These are phyloP conservation scores for Antheraea yamamai DNA, from an alignment of 2,888 invertebrate genomes.

Conservation along the genomic window DNA sequence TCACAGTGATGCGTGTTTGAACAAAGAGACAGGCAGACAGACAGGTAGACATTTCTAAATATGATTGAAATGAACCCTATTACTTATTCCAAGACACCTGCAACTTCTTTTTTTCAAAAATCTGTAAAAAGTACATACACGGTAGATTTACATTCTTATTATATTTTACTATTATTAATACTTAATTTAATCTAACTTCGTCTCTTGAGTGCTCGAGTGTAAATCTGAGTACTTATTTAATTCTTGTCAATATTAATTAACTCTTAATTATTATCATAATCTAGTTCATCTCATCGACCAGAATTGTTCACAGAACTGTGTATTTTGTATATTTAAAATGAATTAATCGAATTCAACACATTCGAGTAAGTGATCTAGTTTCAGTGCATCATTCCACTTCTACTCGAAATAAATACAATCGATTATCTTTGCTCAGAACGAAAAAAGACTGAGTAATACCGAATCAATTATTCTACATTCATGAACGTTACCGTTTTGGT, in stretches of 20 bases:
- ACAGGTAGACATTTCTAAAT: too few relatives aligned
- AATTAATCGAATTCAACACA: not conserved
- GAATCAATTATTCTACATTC: conserved; percentile 69
- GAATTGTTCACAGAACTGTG: not conserved
- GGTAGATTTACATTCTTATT: too few relatives aligned
- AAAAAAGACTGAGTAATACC: conserved; percentile 42
- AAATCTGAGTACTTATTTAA: not conserved
- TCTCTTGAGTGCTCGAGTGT: not conserved
- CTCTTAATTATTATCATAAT: not conserved
- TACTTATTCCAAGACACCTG: too few relatives aligned
- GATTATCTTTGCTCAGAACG: conserved; percentile 35
- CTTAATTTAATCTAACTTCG: not conserved
- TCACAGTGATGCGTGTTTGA: too few relatives aligned
- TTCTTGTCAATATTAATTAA: not conserved
- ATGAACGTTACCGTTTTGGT: conserved; percentile 69
- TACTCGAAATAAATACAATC: conserved; percentile 23
- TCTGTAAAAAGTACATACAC: too few relatives aligned
- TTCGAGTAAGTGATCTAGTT: conserved; percentile 18
- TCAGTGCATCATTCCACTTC: conserved; percentile 15
- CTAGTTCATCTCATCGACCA: not conserved
- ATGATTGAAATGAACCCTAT: too few relatives aligned
- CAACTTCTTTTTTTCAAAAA: too few relatives aligned
- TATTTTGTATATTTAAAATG: not conserved
- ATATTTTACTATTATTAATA: not conserved
- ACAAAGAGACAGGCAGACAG: too few relatives aligned